Conservation (phyloP, 2,888 invertebrate species). For the Saturnia pavonia region DNA sequence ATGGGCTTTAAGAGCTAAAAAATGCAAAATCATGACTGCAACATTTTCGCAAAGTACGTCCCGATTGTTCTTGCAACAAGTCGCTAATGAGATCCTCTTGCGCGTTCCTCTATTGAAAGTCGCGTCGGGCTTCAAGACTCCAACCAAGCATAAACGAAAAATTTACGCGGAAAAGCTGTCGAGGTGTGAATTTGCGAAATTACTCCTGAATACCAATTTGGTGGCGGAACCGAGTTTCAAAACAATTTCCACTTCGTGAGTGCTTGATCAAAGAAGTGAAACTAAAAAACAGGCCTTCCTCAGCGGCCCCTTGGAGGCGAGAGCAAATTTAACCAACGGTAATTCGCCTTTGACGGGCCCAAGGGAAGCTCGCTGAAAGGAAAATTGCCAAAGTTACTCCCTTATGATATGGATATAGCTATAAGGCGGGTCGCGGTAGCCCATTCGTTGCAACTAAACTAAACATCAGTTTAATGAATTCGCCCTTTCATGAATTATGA, state of each 20-base stretch:
- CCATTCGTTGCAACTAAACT: constrained; percentile 29
- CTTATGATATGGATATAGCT: constrained; percentile 70
- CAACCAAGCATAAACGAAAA: constrained; percentile 25
- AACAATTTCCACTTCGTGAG: constrained; percentile 75
- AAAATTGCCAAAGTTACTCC: constrained; percentile 79
- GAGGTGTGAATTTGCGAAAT: constrained; percentile 74
- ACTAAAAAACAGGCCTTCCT: constrained; percentile 73
- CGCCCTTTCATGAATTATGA: constrained; percentile 39
- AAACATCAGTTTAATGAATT: constrained; percentile 29
- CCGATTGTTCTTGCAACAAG: constrained; percentile 2
- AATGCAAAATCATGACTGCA: no score
- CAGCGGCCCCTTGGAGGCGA: constrained; percentile 60
- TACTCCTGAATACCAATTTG: constrained; percentile 74
- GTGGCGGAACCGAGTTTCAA: constrained; percentile 60
- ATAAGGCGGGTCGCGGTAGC: not conserved
- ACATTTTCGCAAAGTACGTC: not conserved
- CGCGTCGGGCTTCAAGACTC: constrained; percentile 7
- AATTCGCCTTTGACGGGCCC: constrained; percentile 77
- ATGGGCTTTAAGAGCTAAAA: no score
- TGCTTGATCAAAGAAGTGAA: constrained; percentile 79
- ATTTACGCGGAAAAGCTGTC: constrained; percentile 27
- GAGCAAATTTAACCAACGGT: constrained; percentile 79
- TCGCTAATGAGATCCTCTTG: constrained; percentile 5
- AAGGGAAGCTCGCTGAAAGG: constrained; percentile 62
- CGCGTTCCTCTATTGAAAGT: constrained; percentile 5